Base-by-base conservation (phyloP, 2,113 vertebrate genomes). In the Oplegnathus fasciatus region DNA sequence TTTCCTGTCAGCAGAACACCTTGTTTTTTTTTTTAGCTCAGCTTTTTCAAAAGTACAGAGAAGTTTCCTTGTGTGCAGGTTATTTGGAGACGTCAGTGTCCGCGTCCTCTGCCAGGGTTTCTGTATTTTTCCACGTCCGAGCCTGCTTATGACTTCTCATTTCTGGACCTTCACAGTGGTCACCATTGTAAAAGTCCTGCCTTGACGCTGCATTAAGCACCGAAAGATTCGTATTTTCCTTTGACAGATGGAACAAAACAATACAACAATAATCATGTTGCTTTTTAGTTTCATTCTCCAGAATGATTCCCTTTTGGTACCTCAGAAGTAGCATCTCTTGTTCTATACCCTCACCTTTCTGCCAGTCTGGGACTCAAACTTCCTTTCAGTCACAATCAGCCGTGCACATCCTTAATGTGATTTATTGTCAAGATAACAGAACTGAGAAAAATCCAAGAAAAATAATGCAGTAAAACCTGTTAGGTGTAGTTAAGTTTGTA, bases 91-190 rank as follows among this genome's bases (percentile, higher is more conserved):
- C 83, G 75, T 89, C 88, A 82, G 34, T 5, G 55, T 78, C 65
- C 64, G 11, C 44, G 34, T 60, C 46, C 52, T 61, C 75, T 82
- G 87, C 84, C 91, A 89, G 88, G 6, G 18, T 55, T 58, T 42
- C 86, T 89, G 90, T 91, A 91, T 50, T 93, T 95, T 95, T 94
- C 93, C 93, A 92, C 28, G n/a, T 83, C 72, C 22, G 9, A 64
- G 65, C 66, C 72, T 28, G 64, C 71, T 57, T 72, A 76, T 76
- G 64, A 65, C 81, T 69, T 64, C 67, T 71, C 78, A 85, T 88
- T 81, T 80, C 55, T 44, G 68, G 65, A 52, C 54, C 40, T 70
- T 67, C 50, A 88, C 85, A 90, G 17, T 57, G 73, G 44, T 54
- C 75, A 7, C 28, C 40, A 24, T 46, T 86, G 80, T 85, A 9